Base-by-base conservation (phyloP, 2,888 invertebrate species). In the Perdita meconis region DNA sequence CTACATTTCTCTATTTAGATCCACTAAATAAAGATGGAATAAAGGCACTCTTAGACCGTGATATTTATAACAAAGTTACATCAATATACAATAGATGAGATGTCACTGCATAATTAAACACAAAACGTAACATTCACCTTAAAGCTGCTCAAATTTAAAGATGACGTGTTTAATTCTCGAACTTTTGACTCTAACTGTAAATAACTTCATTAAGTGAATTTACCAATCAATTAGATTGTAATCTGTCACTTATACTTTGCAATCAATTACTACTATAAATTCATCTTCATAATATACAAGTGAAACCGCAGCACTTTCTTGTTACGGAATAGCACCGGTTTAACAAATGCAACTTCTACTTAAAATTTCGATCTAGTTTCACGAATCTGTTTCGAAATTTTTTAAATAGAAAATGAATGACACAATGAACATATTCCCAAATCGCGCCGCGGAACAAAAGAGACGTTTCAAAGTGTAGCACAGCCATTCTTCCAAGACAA, bases 401-500 rank as follows among this genome's bases (percentile, higher is more conserved):
- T 40, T 70, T 57, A 47, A 40, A 30, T 50, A 55, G 10, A 40
- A 47, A 56, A 26, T 3, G 16, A 69, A 42, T 42, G 13, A 40
- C 34, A n/a, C 22, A 26, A 68, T 24, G 40, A 63, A 59, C 60
- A 59, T 66, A 44, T 36, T 44, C 38, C 69, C 65, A 65, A 73
- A 68, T 61, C 63, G 26, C 34, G 47, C 8, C 53, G 36, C 42
- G 42, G 70, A 70, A 71, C 5, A 13, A 63, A 72, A 51, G 38
- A 36, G 24, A 76, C 56, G 59, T 59, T 60, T 66, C 55, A 50
- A 80, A 67, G 71, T 72, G 38, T 67, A 80, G 47, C 81, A 82
- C 81, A 82, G 81, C 81, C 81, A 80, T 80, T 61, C 61, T 24
- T 65, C 38, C 57, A 53, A 66, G 77, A 70, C 65, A 77, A 66